Conservation (phyloP, 2,113 vertebrate species). For the Nycticebus coucang region DNA sequence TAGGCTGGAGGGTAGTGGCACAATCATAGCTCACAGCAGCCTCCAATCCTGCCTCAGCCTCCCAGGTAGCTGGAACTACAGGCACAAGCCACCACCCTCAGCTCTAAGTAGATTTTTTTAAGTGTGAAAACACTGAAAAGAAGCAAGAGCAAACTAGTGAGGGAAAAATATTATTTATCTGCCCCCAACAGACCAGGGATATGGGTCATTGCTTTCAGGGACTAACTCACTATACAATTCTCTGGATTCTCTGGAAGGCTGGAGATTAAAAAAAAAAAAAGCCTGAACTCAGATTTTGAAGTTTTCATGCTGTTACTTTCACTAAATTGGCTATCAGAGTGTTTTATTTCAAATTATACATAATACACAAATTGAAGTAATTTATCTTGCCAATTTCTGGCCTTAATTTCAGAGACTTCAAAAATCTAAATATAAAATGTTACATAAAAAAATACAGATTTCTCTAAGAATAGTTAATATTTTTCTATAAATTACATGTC, state of each 20-base stretch:
- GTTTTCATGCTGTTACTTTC: background rate
- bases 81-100: too few relatives aligned
- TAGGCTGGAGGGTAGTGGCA: too few relatives aligned
- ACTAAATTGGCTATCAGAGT: background rate
- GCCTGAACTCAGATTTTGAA: background rate
- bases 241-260: background rate
- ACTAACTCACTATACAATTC: background rate
- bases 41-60: too few relatives aligned
- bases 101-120: background rate
- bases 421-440: slow-evolving; percentile 1
- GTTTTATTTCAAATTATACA: background rate
- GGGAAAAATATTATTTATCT: background rate
- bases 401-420: slow-evolving; percentile 4
- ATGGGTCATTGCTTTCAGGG: background rate
- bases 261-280: too few relatives aligned
- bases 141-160: background rate
- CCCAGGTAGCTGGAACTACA: too few relatives aligned
- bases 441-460: slow-evolving; percentile 7
- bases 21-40: too few relatives aligned
- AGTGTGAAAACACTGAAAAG: slow-evolving; percentile 7
- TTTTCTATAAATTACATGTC: slow-evolving; percentile 22
- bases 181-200: background rate
- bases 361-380: background rate
- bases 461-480: background rate
- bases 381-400: background rate